Evolutionary conservation across 2,113 vertebrate genomes (phyloP), one percentile per base, ranked within the genome.

Genomic region (Eulacestoma nigropectus): DNA sequence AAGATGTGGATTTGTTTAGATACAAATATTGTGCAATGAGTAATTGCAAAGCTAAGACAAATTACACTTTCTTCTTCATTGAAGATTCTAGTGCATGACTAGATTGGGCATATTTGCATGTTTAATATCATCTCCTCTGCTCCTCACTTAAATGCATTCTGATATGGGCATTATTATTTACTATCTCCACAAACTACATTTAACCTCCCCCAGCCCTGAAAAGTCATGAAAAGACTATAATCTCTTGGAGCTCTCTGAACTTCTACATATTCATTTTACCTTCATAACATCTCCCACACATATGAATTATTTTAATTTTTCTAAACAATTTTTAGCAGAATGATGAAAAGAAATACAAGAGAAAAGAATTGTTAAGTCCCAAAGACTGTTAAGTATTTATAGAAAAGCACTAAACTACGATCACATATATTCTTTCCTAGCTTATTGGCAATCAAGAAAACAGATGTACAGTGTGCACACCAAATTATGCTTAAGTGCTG

Each of bases 111-210:
- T 60, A 96, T 93, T 93, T 88, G 75, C 56, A 69, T 56, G 56
- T 74, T 93, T 91, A 89, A 91, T 78, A 63, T 25, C 39, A 65
- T 87, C 64, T 90, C 16, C 44, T 72, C 50, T 84, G 32, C 47
- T 94, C 77, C 81, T 91, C 63, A 83, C 56, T 95, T 94, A 42
- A 96, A 33, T 80, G 69, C 44, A 82, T 92, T 83, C 55, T 72
- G 76, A 84, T 69, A 56, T 6, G 23, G 55, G 16, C 59, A 75
- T 80, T 87, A 84, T 79, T 93, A 94, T 67, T 91, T 91, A 60
- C 16, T 30, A 27, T 37, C 44, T 84, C 41, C 4, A 11, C 25
- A 91, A 84, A 76, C 33, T 37, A 32, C 19, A 50, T 56, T 92
- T 55, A 81, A 56, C 39, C 6, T 78, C 19, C 13, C 10, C 13